phyloP scores from a whole-genome alignment of 2,888 invertebrate genomes.

The Buathra laborator region DNA sequence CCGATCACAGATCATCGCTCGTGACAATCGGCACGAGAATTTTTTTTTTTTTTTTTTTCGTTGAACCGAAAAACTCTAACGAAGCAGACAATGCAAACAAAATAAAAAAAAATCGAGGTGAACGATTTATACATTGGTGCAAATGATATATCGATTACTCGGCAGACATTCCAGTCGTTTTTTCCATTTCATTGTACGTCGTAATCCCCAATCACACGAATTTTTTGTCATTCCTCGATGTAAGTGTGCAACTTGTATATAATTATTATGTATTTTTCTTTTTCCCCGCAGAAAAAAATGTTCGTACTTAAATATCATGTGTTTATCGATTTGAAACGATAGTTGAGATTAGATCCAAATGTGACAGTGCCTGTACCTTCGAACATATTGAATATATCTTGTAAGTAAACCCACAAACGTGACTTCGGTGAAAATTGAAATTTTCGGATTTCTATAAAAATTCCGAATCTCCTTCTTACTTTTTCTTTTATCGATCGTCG shows the following conservation, averaged over 20 bases:
- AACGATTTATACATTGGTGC: not conserved
- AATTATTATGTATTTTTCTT: constrained; percentile 46
- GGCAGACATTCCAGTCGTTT: not conserved
- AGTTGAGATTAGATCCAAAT: constrained; percentile 54
- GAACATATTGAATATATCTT: constrained; percentile 55
- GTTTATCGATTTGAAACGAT: constrained; percentile 24
- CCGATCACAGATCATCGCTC: constrained; percentile 3
- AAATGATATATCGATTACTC: not conserved
- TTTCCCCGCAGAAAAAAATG: not conserved
- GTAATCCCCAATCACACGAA: not conserved
- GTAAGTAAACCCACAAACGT: constrained; percentile 11
- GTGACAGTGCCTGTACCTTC: constrained; percentile 65
- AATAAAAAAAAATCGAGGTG: constrained; percentile 8
- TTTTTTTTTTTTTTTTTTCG: not conserved
- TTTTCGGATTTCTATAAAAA: too few relatives aligned
- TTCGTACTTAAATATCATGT: constrained; percentile 23
- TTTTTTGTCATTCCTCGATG: not conserved
- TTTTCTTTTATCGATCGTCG: too few relatives aligned
- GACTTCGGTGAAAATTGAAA: not conserved
- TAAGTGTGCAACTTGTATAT: constrained; percentile 41
- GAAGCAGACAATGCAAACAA: not conserved
- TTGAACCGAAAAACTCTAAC: not conserved
- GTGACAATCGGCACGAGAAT: not conserved
- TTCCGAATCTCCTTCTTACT: too few relatives aligned
- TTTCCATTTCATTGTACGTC: not conserved